phyloP scores from a whole-genome alignment of 2,113 vertebrate species.

The Falco punctatus region DNA sequence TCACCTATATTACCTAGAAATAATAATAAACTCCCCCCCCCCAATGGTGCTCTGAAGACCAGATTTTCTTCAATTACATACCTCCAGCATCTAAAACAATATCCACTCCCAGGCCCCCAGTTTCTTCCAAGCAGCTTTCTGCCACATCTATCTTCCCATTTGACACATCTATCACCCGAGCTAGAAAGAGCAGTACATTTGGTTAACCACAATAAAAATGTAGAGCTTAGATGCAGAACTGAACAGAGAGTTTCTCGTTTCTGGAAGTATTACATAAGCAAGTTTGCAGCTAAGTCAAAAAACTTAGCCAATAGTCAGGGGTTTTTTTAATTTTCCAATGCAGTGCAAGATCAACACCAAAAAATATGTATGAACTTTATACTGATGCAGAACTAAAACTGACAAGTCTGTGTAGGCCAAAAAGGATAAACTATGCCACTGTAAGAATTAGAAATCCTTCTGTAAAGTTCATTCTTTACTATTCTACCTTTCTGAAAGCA shows the following conservation, averaged over 20 bases:
- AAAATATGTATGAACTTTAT: neutral
- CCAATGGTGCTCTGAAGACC: neutral
- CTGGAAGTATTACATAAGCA: neutral
- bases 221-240: neutral
- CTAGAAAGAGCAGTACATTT: slow-evolving; percentile 68
- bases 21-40: neutral
- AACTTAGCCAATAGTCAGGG: neutral
- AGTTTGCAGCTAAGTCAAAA: neutral
- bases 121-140: slow-evolving; percentile 91
- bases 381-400: neutral
- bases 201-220: neutral
- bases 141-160: slow-evolving; percentile 81
- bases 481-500: neutral
- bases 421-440: neutral
- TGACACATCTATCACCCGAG: slow-evolving; percentile 84
- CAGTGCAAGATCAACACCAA: neutral
- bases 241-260: neutral
- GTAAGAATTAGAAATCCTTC: neutral
- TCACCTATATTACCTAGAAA: neutral
- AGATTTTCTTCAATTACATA: slow-evolving; percentile 42
- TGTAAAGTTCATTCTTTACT: neutral
- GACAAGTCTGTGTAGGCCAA: neutral
- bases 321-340: neutral
- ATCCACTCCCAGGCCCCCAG: slow-evolving; percentile 92
- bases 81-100: slow-evolving; percentile 92